These are phyloP conservation scores for Pseudochirops cupreus DNA, from an alignment of 2,797 vertebrate genomes.

Conservation along the genomic window DNA sequence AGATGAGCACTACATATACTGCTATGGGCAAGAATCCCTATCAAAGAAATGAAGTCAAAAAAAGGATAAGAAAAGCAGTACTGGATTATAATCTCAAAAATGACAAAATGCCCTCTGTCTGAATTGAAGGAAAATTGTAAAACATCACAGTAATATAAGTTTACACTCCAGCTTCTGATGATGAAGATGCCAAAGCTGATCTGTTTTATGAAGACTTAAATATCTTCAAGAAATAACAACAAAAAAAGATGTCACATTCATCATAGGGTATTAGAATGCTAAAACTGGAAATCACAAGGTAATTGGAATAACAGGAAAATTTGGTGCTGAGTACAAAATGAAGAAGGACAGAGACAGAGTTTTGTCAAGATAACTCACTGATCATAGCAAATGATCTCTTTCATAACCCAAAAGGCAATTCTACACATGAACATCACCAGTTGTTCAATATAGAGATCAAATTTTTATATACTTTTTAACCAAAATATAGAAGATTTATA, in stretches of 20 bases:
- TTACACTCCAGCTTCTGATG: background rate
- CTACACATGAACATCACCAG: background rate
- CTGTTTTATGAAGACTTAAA: background rate
- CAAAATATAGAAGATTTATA: background rate
- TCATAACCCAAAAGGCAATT: background rate
- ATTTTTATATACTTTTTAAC: background rate
- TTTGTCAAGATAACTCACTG: background rate
- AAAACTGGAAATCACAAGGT: background rate
- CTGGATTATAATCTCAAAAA: no score
- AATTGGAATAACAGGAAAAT: background rate
- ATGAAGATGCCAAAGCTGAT: no score
- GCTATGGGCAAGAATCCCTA: no score
- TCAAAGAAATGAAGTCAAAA: no score
- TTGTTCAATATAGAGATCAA: background rate
- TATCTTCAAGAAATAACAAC: background rate
- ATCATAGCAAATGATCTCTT: background rate
- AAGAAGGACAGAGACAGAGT: background rate
- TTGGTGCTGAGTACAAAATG: background rate
- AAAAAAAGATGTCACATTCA: background rate
- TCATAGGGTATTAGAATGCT: background rate
- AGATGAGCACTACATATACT: no score
- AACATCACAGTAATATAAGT: background rate
- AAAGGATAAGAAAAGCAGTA: no score
- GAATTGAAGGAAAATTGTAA: background rate
- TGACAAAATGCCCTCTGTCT: background rate